phyloP scores from a whole-genome alignment of 2,113 vertebrate genomes.

The Glaucomys volans region DNA sequence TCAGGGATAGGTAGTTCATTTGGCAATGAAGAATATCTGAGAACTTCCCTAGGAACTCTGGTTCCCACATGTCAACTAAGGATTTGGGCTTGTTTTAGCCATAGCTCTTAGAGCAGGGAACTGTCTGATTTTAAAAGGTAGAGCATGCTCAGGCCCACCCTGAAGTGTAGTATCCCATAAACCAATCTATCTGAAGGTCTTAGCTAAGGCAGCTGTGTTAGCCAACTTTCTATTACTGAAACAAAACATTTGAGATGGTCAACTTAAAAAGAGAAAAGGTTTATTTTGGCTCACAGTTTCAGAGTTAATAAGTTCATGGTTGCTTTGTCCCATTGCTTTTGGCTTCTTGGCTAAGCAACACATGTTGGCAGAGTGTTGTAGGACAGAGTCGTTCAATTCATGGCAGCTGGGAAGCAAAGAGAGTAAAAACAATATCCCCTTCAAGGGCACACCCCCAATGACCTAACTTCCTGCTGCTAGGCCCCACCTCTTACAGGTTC shows the following conservation, averaged over 20 bases:
- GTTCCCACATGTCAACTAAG: background rate
- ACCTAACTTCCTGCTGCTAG: background rate
- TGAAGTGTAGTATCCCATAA: background rate
- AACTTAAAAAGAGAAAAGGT: background rate
- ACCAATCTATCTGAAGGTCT: background rate
- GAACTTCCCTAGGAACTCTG: background rate
- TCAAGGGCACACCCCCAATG: no score
- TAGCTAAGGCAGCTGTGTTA: background rate
- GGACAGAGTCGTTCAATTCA: background rate
- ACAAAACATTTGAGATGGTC: background rate
- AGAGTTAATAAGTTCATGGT: background rate
- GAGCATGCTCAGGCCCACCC: background rate
- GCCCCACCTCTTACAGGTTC: background rate
- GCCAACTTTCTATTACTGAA: background rate
- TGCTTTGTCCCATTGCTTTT: background rate
- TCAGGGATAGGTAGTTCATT: background rate
- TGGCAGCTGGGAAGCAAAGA: background rate
- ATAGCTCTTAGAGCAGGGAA: background rate
- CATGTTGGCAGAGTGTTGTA: background rate
- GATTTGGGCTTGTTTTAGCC: background rate
- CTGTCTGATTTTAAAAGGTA: background rate
- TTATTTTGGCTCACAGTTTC: background rate
- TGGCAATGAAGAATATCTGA: background rate
- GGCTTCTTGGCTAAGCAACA: background rate
- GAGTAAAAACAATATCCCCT: background rate